Base-by-base conservation (phyloP, 2,888 invertebrate species). In the Lordiphosa fenestrarum region DNA sequence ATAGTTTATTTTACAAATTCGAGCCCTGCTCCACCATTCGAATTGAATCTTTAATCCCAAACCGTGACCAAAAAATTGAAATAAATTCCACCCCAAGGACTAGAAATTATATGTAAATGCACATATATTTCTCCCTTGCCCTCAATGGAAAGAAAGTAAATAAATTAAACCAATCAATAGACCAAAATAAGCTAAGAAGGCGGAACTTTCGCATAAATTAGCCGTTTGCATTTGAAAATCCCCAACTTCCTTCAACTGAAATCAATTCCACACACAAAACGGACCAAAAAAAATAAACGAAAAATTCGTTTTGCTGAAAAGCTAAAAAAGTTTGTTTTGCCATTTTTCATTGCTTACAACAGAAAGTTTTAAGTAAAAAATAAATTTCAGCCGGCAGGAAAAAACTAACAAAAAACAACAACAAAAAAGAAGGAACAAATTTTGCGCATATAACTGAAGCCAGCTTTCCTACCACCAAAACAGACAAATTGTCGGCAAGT, bases 301-400 rank as follows among this genome's bases (percentile, higher is more conserved):
- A 55, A 41, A 54, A 23, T 54, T 72, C 75, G 69, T 58, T 65
- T 63, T 81, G 71, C 71, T 76, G 77, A 83, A 80, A 73, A 61
- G 67, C 77, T 64, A 64, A 54, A 46, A 84, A 81, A 84, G 82
- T 81, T 81, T 72, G 82, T 74, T 83, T 83, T 68, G 62, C 84
- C 82, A 81, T 81, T 81, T 84, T 62, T 81, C 80, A 81, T 81
- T 77, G 82, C 69, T 65, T 74, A 84, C 80, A 81, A 81, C 84
- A 84, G 72, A 81, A 81, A 81, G 75, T 81, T 81, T 81, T 81
- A 81, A 77, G 80, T 74, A 81, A 84, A 81, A 81, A 84, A 81
- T 81, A 81, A 81, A 81, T 81, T 81, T 81, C 48, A 66, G 67
- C 80, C 58, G 72, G 63, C 58, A 72, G 63, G 58, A 63, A 55